Percentiles rank a stretch among this genome's conserved stretches.
phyloP scores from a whole-genome alignment of 1,140 invertebrate species.

The Lepidurus apus region DNA sequence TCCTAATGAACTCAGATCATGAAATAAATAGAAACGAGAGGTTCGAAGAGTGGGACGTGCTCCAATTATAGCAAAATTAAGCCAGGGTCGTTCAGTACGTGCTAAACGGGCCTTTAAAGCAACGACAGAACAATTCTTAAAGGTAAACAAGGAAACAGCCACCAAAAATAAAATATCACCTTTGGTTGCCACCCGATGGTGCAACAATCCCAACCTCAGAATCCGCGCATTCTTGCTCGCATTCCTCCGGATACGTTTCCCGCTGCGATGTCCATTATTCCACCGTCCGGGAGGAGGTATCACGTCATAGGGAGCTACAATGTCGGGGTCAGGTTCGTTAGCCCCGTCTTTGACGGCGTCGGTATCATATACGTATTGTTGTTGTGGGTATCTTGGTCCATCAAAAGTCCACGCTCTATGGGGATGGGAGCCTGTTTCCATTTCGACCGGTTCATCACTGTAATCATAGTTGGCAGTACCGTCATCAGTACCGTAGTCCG shows the following conservation, averaged over 20 bases:
- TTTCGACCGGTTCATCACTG: not conserved
- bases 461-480: not conserved
- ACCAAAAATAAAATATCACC: not conserved
- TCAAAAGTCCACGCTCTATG: not conserved
- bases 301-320: not conserved
- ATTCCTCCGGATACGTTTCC: not conserved
- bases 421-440: not conserved
- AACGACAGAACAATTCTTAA: not conserved
- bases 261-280: not conserved
- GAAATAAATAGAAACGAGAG: no score
- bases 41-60: no score
- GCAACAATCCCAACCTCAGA: not conserved
- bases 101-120: not conserved
- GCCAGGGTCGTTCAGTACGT: no score
- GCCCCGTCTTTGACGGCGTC: not conserved
- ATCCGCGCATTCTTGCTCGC: not conserved
- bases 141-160: not conserved
- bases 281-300: not conserved
- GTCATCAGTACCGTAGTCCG: not conserved
- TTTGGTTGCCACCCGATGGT: constrained; percentile 6
- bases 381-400: constrained; percentile 4
- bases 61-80: no score
- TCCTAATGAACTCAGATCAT: no score
- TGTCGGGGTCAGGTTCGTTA: not conserved
- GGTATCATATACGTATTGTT: not conserved